Base-by-base conservation (phyloP, 2,797 vertebrate species). In the Micrastur ruficollis region DNA sequence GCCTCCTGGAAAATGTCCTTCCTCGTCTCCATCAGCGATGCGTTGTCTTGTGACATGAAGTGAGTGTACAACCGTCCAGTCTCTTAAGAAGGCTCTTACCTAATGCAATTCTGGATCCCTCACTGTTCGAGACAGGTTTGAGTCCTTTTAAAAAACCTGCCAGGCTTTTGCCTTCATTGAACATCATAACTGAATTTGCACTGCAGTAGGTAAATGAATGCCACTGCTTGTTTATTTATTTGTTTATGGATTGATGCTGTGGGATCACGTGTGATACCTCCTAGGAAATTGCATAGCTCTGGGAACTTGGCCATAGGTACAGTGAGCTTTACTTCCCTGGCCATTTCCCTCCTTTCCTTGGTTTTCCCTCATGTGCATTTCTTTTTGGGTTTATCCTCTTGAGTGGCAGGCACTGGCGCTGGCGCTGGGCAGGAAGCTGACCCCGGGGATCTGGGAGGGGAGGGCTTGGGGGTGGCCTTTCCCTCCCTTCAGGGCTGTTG, bases 1-100 rank as follows among this genome's bases (percentile, higher is more conserved):
- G 36, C 8, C 23, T 85, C 50, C 65, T 71, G 47, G 27, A 79
- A 74, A 31, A 92, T 50, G 15, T 55, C 53, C 15, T 76, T 93
- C 8, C 2, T 71, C 15, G 1, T 63, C 21, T 50, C 38, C 27
- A 17, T 81, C 31, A 53, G 9, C 0, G 0, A 29, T 70, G 29
- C 23, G 20, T 58, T 90, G 49, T 70, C 46, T 65, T 82, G 42
- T 84, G 61, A 47, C 12, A 52, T 10, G 34, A 70, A 26, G 25
- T 44, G 18, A 56, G 13, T 4, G 8, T 59, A 38, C 19, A 71
- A 46, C 11, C 40, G 50, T 63, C 50, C 34, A 27, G 22, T 61
- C 18, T 44, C 34, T 49, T 76, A 53, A 53, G 36, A 73, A 68
- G 13, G 11, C 7, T 71, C 27, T 72, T 46, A 38, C 16, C 34